phyloP scores from a whole-genome alignment of 2,113 vertebrate species.

The Pan paniscus region DNA sequence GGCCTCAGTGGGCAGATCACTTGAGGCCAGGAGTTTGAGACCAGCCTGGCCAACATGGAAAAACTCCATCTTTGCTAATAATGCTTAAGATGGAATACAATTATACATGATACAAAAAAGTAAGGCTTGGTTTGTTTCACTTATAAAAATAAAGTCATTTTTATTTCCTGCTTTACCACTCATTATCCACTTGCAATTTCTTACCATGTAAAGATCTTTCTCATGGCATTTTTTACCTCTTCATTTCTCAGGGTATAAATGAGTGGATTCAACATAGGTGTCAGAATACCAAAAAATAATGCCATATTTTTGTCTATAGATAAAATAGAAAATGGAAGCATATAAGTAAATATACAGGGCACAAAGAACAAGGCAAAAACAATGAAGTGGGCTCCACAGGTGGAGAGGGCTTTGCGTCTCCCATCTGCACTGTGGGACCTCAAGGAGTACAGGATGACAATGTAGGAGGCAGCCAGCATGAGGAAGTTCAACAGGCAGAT shows the following conservation, averaged over 20 bases:
- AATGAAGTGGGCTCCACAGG: constrained; percentile 58
- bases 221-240: constrained; percentile 62
- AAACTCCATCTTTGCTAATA: no score
- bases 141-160: background rate
- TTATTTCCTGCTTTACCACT: background rate
- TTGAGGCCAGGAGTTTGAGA: no score
- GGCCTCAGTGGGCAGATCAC: no score
- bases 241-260: constrained; percentile 72
- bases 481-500: constrained; percentile 67
- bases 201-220: background rate
- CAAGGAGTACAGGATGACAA: constrained; percentile 41
- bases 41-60: no score
- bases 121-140: background rate
- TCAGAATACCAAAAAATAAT: constrained; percentile 72
- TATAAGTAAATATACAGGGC: constrained; percentile 59
- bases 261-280: constrained; percentile 71
- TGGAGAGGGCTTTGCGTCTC: constrained; percentile 67
- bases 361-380: constrained; percentile 64
- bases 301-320: constrained; percentile 59
- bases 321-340: background rate
- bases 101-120: background rate
- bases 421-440: constrained; percentile 36
- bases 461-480: constrained; percentile 60
- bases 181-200: background rate
- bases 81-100: background rate